Evolutionary conservation across 2,888 invertebrate species (phyloP), one percentile per base, ranked within the genome.

Genomic region (Hanleya hanleyi): DNA sequence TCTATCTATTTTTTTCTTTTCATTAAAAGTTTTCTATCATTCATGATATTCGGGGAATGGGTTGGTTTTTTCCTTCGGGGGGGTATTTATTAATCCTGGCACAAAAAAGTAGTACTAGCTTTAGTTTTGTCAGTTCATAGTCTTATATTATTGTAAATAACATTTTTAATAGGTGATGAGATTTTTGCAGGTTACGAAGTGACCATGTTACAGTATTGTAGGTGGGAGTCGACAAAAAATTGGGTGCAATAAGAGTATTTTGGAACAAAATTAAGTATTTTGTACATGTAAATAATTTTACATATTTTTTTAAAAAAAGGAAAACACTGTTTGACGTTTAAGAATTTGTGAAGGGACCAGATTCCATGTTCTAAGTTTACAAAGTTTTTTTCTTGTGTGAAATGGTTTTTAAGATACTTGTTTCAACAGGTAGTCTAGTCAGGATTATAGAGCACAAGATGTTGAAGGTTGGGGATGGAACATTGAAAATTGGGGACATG

Each of bases 221-320:
- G 57, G 57, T 32, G 29, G n/a, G n/a, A 57, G 15, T 15, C 29
- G 57, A 57, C 15, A 29, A 57, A 57, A 29, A 4, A 57, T 57
- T 57, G 15, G 29, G 57, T 57, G 57, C 57, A 57, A 57, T 57
- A 57, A n/a, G 32, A 29, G 22, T 57, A 29, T 57, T 29, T 57
- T 57, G 57, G 32, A 57, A 57, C 18, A 47, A 29, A 12, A 57
- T n/a, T 29, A 57, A 9, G 12, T 57, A 57, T 57, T 57, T 57
- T 57, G 57, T 57, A 57, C 29, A 32, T 47, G 47, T 29, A 57
- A 57, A 57, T 57, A 29, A 57, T 57, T 57, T 57, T 57, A 57
- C 57, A 57, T 29, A 57, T 57, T 57, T 57, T 57, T 57, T 29
- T 15, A 57, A 57, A 57, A 57, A 41, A 41, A 18, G 32, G 57